Evolutionary conservation across 2,113 vertebrate genomes (phyloP).

Genomic region (Girardinichthys multiradiatus): DNA sequence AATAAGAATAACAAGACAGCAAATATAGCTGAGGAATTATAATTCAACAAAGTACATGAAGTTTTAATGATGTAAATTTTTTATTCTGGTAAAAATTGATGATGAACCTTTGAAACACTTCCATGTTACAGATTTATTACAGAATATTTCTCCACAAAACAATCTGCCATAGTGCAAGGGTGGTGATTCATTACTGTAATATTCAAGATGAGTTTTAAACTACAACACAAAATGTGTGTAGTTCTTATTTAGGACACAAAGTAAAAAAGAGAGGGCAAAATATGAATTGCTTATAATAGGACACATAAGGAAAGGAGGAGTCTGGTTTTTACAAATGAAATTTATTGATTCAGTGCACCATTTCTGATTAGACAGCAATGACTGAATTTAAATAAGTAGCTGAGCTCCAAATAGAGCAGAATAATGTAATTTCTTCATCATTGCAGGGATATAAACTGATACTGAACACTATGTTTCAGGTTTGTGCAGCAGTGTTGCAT

Average conservation of each 20-base stretch:
- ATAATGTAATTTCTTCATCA: constrained; percentile 22
- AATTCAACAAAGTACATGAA: not conserved
- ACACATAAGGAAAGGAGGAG: constrained; percentile 32
- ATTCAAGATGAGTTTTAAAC: not conserved
- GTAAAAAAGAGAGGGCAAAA: not conserved
- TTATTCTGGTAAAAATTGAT: not conserved
- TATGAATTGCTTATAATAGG: constrained; percentile 16
- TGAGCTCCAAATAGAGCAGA: constrained; percentile 1
- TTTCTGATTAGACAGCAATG: not conserved
- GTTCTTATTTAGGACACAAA: not conserved
- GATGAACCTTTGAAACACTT: not conserved
- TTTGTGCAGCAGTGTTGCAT: constrained; percentile 29
- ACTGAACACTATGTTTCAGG: constrained; percentile 21
- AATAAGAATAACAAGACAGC: not conserved
- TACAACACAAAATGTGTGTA: not conserved
- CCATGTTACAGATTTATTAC: not conserved
- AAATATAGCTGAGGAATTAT: not conserved
- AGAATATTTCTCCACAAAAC: not conserved
- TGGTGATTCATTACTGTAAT: not conserved
- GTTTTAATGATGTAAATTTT: not conserved
- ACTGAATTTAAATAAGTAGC: constrained; percentile 16
- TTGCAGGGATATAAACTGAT: constrained; percentile 5
- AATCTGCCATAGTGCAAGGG: not conserved
- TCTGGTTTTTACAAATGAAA: constrained; percentile 14
- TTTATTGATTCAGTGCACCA: constrained; percentile 35